Percentiles rank a stretch among this genome's conserved stretches.
Conservation (phyloP, 53 echinoderm and acorn worm species). For the Echinarachnius parma region DNA sequence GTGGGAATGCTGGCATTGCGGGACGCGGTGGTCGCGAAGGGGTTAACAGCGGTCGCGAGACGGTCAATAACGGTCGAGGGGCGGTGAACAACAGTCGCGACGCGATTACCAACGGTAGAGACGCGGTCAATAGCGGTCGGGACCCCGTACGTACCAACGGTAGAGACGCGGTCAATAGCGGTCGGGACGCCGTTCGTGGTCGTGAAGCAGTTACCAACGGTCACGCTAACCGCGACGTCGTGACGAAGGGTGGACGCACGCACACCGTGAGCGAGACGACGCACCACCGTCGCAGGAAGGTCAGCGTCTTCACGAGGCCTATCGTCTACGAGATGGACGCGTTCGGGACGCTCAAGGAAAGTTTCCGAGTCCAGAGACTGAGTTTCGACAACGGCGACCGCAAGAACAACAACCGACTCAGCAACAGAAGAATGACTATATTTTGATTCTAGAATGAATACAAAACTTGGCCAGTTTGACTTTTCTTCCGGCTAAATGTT, state of each 20-base stretch:
- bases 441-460: too few relatives aligned
- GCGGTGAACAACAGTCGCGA: background rate
- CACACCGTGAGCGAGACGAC: background rate
- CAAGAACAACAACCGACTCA: slow-evolving; percentile 1
- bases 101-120: too few relatives aligned
- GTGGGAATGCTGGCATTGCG: too few relatives aligned
- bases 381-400: slow-evolving; percentile 27
- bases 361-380: slow-evolving; percentile 24
- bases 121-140: too few relatives aligned
- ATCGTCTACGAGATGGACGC: slow-evolving; percentile 40
- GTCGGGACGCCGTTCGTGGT: too few relatives aligned
- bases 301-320: slow-evolving; percentile 24
- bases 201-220: too few relatives aligned
- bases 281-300: slow-evolving; percentile 8
- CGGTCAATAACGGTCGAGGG: slow-evolving; percentile 4
- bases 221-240: background rate
- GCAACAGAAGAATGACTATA: slow-evolving; percentile 26
- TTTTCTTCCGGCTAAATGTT: too few relatives aligned
- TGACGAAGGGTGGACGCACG: slow-evolving; percentile 4
- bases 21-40: background rate
- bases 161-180: too few relatives aligned
- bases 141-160: too few relatives aligned
- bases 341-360: slow-evolving; percentile 27
- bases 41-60: slow-evolving; percentile 7
- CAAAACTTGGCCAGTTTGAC: too few relatives aligned